phyloP scores from a whole-genome alignment of 2,113 vertebrate species.

The Caloenas nicobarica region DNA sequence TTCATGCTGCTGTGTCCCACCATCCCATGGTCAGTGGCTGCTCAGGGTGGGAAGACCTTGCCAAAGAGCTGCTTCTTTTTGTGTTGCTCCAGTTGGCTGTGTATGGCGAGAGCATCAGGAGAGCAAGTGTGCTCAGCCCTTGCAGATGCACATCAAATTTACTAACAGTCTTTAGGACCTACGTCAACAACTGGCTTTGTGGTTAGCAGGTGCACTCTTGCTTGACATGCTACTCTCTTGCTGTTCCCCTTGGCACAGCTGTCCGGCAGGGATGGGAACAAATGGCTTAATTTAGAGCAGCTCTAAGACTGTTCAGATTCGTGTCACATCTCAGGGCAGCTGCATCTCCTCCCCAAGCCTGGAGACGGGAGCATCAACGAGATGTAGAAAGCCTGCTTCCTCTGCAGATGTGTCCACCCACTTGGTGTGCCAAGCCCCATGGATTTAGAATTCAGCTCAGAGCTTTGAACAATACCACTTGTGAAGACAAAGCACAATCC shows the following conservation, averaged over 20 bases:
- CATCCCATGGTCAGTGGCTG: neutral
- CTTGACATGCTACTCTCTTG: neutral
- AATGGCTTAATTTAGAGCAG: neutral
- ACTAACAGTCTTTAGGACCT: neutral
- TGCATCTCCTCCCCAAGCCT: neutral
- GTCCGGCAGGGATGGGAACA: neutral
- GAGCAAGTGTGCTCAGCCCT: rapidly evolving
- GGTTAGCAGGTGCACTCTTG: neutral
- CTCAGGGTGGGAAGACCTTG: neutral
- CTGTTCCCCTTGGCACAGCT: neutral
- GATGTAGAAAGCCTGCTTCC: neutral
- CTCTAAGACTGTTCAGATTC: neutral
- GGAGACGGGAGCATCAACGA: rapidly evolving
- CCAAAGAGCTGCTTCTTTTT: neutral
- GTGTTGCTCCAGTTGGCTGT: neutral
- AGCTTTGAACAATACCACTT: neutral
- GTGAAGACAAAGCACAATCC: neutral
- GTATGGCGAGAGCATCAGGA: rapidly evolving
- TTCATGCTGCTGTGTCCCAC: neutral
- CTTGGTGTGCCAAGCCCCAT: neutral
- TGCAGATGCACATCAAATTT: neutral
- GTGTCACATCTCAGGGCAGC: neutral
- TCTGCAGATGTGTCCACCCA: neutral
- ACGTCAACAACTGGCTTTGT: rapidly evolving
- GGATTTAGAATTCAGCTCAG: neutral